Conservation (phyloP, 2,888 invertebrate genomes). For the Lepidochitona cinerea region DNA sequence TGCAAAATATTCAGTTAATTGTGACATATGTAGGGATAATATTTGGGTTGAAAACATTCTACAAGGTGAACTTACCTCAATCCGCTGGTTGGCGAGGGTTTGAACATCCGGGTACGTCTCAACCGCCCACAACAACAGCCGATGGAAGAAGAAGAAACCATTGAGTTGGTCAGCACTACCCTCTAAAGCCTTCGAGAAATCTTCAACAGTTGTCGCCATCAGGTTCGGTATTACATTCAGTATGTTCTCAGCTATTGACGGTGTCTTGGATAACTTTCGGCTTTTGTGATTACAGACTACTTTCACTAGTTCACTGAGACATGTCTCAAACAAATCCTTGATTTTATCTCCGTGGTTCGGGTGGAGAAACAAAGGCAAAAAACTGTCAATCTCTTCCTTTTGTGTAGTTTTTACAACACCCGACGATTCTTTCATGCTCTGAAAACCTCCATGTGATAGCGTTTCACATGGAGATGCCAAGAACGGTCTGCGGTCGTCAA, state of each 20-base stretch:
- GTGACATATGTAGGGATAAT: no score
- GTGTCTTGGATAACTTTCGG: not conserved
- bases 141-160: slow-evolving; percentile 22
- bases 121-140: slow-evolving; percentile 25
- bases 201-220: slow-evolving; percentile 22
- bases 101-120: slow-evolving; percentile 19
- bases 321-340: not conserved
- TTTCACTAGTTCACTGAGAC: not conserved
- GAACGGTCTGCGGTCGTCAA: not conserved
- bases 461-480: not conserved
- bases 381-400: not conserved
- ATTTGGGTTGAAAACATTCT: no score
- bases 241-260: not conserved
- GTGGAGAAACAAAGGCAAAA: not conserved
- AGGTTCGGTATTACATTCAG: slow-evolving; percentile 17
- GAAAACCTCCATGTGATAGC: not conserved
- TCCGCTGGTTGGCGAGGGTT: slow-evolving; percentile 9
- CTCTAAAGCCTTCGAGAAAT: slow-evolving; percentile 17
- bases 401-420: no score
- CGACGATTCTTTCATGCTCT: not conserved
- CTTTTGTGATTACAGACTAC: not conserved
- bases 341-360: not conserved
- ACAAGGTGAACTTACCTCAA: slow-evolving; percentile 18
- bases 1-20: no score
- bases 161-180: slow-evolving; percentile 18